Evolutionary conservation across 2,113 vertebrate genomes (phyloP), one percentile per base, ranked within the genome.

Genomic region (Mastomys natalensis): DNA sequence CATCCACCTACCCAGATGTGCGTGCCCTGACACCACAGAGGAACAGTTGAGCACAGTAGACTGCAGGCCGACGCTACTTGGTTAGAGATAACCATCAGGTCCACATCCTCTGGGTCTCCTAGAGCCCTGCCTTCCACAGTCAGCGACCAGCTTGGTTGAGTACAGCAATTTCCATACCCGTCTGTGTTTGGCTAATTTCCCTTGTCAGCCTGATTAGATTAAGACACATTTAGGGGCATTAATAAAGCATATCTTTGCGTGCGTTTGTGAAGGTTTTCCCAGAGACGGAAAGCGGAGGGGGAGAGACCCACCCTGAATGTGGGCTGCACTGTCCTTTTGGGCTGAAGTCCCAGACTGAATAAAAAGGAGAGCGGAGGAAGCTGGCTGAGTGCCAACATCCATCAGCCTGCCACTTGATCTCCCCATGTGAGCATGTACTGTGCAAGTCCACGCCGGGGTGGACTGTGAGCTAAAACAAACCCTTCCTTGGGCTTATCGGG

Each of bases 1-100:
- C 26, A 0, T 21, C n/a, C 7, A 17, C 5, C 78, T 9, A 40
- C 87, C 48, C 24, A 19, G 43, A 58, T 1, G 0, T 0, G 1
- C 0, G 77, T 11, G 34, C 24, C 78, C 81, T 2, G 12, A 37
- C 22, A 19, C 26, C 29, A 7, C 7, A 1, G 77, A 82, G 55
- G n/a, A 37, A 60, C 34, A 8, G 55, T 12, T 73, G 48, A 74
- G 48, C 45, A 10, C n/a, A 55, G 58, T 4, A n/a, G 16, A 3
- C 22, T 11, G 0, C 15, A 55, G 40, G 87, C 74, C 34, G 0
- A 64, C 53, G 48, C 87, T 78, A 31, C 68, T 60, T 7, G 51
- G 78, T 24, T 2, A 55, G 60, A 58, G 66, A 31, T 29, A 26
- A 45, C 74, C 66, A 5, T 29, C 4, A 0, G 3, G 68, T 62